phyloP scores from a whole-genome alignment of 2,888 invertebrate species.

The Boloria euphrosyne region DNA sequence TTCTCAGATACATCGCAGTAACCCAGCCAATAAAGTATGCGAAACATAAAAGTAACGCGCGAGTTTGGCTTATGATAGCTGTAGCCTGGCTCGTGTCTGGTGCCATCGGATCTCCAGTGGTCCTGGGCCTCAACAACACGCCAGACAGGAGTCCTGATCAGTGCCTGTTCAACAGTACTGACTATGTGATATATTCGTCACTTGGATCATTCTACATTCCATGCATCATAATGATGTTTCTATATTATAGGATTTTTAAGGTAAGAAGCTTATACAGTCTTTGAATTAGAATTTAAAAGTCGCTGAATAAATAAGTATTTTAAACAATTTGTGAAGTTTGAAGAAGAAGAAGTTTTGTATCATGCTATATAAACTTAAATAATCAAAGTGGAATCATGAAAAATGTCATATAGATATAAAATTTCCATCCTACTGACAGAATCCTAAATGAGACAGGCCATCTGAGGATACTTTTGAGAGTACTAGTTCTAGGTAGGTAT shows the following conservation, averaged over 20 bases:
- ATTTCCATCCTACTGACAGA: too few relatives aligned
- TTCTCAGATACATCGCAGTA: constrained; percentile 97
- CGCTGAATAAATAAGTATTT: too few relatives aligned
- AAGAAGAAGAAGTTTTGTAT: too few relatives aligned
- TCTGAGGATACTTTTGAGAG: too few relatives aligned
- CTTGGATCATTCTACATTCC: constrained; percentile 99
- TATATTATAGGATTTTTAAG: constrained; percentile 98
- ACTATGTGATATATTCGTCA: constrained; percentile 99
- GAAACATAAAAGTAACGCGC: constrained; percentile 97
- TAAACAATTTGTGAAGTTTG: too few relatives aligned
- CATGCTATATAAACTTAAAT: too few relatives aligned
- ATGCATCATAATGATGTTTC: constrained; percentile 98
- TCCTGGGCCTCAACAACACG: constrained; percentile 97
- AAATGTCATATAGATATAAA: too few relatives aligned
- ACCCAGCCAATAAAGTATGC: constrained; percentile 99
- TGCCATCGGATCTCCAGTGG: constrained; percentile 97
- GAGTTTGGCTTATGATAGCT: constrained; percentile 96
- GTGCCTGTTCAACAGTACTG: constrained; percentile 98
- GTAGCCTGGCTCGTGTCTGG: constrained; percentile 96
- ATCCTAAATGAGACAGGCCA: too few relatives aligned
- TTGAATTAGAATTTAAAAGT: too few relatives aligned
- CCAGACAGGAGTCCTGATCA: constrained; percentile 91
- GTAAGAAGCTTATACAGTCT: constrained; percentile 75
- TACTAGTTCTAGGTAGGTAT: too few relatives aligned
- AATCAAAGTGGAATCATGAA: too few relatives aligned